Evolutionary conservation across 2,888 invertebrate genomes (phyloP).

Genomic region (Melanotus villosus): DNA sequence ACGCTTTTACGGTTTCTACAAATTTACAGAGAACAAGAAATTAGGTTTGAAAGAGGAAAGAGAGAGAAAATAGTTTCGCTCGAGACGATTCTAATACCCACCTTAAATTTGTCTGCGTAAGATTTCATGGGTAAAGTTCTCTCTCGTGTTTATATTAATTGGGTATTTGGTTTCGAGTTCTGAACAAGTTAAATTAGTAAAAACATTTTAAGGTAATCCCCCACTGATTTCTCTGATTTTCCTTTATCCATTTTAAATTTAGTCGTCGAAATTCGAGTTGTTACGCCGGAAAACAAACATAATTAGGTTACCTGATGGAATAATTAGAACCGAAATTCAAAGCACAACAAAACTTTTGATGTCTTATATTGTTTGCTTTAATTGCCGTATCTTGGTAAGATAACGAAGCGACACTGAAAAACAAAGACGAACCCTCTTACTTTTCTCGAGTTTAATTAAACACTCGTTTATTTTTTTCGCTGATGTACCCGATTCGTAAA

Average conservation of each 20-base stretch:
- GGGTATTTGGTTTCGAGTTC: background rate
- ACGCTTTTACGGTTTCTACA: background rate
- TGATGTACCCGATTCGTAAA: background rate
- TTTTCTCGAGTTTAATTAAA: constrained; percentile 26
- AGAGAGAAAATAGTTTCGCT: background rate
- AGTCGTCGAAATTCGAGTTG: constrained; percentile 17
- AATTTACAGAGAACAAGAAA: background rate
- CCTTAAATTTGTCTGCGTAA: background rate
- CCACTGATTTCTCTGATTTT: constrained; percentile 4
- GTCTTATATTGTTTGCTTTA: constrained; percentile 25
- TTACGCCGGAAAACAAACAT: constrained; percentile 23
- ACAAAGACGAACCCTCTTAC: constrained; percentile 25
- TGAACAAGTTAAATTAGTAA: background rate
- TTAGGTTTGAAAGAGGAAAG: background rate
- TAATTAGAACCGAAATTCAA: constrained; percentile 17
- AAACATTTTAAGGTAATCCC: background rate
- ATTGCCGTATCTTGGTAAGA: constrained; percentile 27
- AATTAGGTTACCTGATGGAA: constrained; percentile 24
- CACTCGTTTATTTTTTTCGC: constrained; percentile 21
- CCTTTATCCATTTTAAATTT: constrained; percentile 16
- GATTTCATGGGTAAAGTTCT: background rate
- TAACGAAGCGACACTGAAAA: constrained; percentile 33
- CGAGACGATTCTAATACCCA: background rate
- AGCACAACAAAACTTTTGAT: constrained; percentile 23
- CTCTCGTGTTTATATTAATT: background rate